Evolutionary conservation across 2,888 invertebrate genomes (phyloP).

Genomic region (Pocota personata): DNA sequence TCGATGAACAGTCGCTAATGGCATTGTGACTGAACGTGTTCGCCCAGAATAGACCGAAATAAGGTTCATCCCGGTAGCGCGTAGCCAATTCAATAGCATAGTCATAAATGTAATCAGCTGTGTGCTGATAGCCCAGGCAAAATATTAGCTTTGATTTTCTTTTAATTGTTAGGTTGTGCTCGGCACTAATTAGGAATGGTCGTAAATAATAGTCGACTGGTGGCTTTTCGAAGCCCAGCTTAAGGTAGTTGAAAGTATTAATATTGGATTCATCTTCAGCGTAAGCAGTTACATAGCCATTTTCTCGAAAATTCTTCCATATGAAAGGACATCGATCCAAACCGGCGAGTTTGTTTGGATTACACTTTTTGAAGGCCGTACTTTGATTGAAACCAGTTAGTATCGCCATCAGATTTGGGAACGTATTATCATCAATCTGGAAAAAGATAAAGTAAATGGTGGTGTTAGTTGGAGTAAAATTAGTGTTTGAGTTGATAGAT

Average conservation of each 20-base stretch:
- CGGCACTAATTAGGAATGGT: constrained; percentile 88
- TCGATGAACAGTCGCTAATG: constrained; percentile 86
- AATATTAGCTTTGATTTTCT: constrained; percentile 84
- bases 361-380: constrained; percentile 83
- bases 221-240: constrained; percentile 87
- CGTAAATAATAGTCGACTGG: constrained; percentile 93
- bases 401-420: constrained; percentile 94
- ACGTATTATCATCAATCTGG: constrained; percentile 93
- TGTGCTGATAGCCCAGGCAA: constrained; percentile 86
- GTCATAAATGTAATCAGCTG: constrained; percentile 88
- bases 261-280: constrained; percentile 90
- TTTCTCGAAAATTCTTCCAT: constrained; percentile 89
- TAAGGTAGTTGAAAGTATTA: constrained; percentile 88
- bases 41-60: constrained; percentile 91
- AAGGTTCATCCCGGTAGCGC: constrained; percentile 85
- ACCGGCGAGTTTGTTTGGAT: constrained; percentile 84
- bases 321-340: constrained; percentile 89
- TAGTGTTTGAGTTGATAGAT: too few species aligned
- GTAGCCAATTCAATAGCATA: constrained; percentile 87
- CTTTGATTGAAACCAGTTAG: constrained; percentile 87
- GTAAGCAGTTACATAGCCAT: constrained; percentile 91
- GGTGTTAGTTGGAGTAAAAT: too few species aligned
- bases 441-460: not conserved
- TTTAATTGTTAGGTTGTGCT: constrained; percentile 84
- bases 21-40: constrained; percentile 90